Evolutionary conservation across 2,113 vertebrate genomes (phyloP), one percentile per base, ranked within the genome.

Genomic region (Petrocephalus microphthalmus): DNA sequence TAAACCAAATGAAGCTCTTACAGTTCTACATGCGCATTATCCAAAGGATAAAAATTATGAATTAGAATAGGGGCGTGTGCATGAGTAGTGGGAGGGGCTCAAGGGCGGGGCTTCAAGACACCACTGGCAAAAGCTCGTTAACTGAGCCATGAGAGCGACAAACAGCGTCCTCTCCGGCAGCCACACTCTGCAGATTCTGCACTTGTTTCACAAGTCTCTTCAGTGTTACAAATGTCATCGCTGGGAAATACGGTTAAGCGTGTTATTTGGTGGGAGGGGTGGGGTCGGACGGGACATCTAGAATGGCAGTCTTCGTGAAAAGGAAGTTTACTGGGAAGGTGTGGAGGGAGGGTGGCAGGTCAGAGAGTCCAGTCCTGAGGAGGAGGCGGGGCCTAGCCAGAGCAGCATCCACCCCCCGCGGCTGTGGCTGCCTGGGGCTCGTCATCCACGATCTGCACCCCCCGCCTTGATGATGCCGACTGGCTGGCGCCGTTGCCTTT

Each of bases 401-500:
- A 98, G 85, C 98, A 99, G 91, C 98, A 98, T 56, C 98, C 98
- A 82, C 97, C 97, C 37, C 94, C 89, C 0, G 96, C 96, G 57
- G 98, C 96, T 85, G 94, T 95, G 87, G 91, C 90, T 1, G 94
- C 93, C 92, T 96, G 97, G 84, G 97, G 98, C 49, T 99, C 98
- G 22, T 99, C 98, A 7, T 99, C 98, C 0, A 99, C 97, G 2
- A 99, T 99, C 95, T 99, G 98, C 90, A 99, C 98, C 11, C 98
- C 98, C 89, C 98, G 94, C 90, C 98, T 94, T 53, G 95, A 93
- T 53, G 89, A 90, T 90, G 96, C 96, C 3, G 96, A 94, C 64
- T 97, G 96, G 93, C 96, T 97, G 86, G 97, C 95, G 85, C 98
- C 98, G 60, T 99, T 99, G 87, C 98, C 97, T 95, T 97, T 98